Base-by-base conservation (phyloP, 1,140 invertebrate species). In the Latrodectus geometricus region DNA sequence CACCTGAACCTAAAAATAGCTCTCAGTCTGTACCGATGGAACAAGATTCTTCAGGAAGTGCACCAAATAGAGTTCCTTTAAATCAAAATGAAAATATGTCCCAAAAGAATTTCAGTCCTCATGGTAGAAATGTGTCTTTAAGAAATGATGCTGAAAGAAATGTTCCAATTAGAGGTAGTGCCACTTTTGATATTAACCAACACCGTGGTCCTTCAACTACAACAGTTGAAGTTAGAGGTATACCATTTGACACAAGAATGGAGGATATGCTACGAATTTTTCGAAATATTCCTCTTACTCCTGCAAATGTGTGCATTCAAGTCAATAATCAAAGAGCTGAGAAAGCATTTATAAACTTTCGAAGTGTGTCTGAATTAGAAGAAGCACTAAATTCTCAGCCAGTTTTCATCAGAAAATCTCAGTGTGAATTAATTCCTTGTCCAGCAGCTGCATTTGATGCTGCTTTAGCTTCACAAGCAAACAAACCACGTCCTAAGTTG, bases 221-320 rank as follows among this genome's bases (percentile, higher is more conserved):
- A 54, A 66, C 78, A 89, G 92, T 97, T 12, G 94, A 95, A 88
- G 92, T 97, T 0, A 92, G 93, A 66, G 94, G 95, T 80, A 8
- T 90, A 17, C 88, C 89, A 15, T 87, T 87, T 23, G 84, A 87
- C 72, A 93, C 95, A 90, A 93, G 93, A 0, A 90, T 92, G 20
- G 94, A 92, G 84, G 96, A 97, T 89, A 91, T 98, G 0, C 92
- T 96, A 14, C 93, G 95, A 77, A 95, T 97, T 87, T 97, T 98
- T 90, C 92, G 93, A 8, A 94, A 94, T 11, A 93, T 95, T 76
- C 94, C 94, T 89, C 96, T 98, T 65, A 94, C 95, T 12, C 95
- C 95, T 87, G 95, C 95, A 89, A 95, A 96, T 7, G 93, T 98
- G 52, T 97, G 97, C 91, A 92, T 98, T 88, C 94, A 96, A 11